Conservation (phyloP, 2,888 invertebrate genomes). For the Gibbula magus region DNA sequence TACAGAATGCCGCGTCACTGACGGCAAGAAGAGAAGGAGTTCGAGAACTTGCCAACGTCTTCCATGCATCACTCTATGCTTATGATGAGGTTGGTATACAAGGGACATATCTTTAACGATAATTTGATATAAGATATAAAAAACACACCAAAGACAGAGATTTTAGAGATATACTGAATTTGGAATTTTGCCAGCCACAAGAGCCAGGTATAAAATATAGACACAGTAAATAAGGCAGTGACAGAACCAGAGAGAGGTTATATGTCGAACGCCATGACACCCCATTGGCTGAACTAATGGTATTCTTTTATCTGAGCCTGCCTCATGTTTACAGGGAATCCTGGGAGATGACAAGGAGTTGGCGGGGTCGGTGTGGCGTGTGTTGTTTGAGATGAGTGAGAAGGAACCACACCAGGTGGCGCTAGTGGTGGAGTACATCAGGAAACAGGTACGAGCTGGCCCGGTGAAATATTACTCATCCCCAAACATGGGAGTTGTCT, state of each 20-base stretch:
- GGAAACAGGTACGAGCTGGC: slow-evolving; percentile 79
- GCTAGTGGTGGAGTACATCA: slow-evolving; percentile 84
- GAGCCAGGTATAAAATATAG: too few species aligned
- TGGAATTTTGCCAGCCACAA: too few species aligned
- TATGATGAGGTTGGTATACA: slow-evolving; percentile 83
- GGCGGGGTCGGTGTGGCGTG: slow-evolving; percentile 88
- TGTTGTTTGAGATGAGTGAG: slow-evolving; percentile 81
- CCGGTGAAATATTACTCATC: too few species aligned
- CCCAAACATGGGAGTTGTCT: too few species aligned
- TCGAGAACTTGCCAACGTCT: slow-evolving; percentile 83
- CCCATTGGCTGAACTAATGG: too few species aligned
- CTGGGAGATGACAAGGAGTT: slow-evolving; percentile 84
- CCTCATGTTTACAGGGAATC: slow-evolving; percentile 79
- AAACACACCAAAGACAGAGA: too few species aligned
- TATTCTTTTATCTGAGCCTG: background rate
- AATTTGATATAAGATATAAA: too few species aligned
- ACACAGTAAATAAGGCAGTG: too few species aligned
- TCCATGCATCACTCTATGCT: slow-evolving; percentile 87
- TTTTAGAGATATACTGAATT: too few species aligned
- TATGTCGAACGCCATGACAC: too few species aligned
- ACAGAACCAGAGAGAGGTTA: too few species aligned
- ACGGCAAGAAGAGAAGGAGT: slow-evolving; percentile 80
- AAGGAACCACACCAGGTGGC: slow-evolving; percentile 79
- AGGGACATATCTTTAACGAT: too few species aligned
- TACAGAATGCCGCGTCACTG: slow-evolving; percentile 31